Evolutionary conservation across 1,140 invertebrate species (phyloP).

Genomic region (Habropoda laboriosa): DNA sequence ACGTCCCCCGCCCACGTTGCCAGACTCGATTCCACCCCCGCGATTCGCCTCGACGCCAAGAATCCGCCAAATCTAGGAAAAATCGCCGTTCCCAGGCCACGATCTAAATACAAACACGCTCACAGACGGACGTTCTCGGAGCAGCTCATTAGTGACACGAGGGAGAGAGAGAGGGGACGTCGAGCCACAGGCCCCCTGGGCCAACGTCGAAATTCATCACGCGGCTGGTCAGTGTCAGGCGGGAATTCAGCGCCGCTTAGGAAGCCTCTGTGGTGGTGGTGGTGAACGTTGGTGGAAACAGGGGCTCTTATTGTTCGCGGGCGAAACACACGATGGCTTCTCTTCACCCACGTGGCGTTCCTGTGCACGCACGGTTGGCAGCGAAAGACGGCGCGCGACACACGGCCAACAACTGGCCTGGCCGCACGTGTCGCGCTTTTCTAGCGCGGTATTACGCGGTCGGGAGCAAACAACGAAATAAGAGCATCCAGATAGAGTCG

Average conservation of each 20-base stretch:
- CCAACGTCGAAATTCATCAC: background rate
- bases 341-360: constrained; percentile 31
- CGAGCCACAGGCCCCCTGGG: background rate
- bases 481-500: constrained; percentile 72
- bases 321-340: constrained; percentile 4
- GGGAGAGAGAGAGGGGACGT: too few relatives aligned
- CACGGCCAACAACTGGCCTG: constrained; percentile 20
- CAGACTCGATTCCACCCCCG: too few relatives aligned
- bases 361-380: background rate
- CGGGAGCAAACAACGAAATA: constrained; percentile 70
- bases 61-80: too few relatives aligned
- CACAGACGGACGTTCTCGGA: too few relatives aligned
- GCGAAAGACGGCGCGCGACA: background rate
- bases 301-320: constrained; percentile 13
- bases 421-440: constrained; percentile 71
- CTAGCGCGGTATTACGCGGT: constrained; percentile 61
- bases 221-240: background rate
- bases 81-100: too few relatives aligned
- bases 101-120: background rate
- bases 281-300: background rate
- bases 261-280: too few relatives aligned
- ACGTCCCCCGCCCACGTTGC: too few relatives aligned
- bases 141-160: background rate
- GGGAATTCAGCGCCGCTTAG: background rate
- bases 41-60: too few relatives aligned